Evolutionary conservation across 2,888 invertebrate genomes (phyloP), one percentile per base, ranked within the genome.

Genomic region (Lepidocyrtinus sp.): DNA sequence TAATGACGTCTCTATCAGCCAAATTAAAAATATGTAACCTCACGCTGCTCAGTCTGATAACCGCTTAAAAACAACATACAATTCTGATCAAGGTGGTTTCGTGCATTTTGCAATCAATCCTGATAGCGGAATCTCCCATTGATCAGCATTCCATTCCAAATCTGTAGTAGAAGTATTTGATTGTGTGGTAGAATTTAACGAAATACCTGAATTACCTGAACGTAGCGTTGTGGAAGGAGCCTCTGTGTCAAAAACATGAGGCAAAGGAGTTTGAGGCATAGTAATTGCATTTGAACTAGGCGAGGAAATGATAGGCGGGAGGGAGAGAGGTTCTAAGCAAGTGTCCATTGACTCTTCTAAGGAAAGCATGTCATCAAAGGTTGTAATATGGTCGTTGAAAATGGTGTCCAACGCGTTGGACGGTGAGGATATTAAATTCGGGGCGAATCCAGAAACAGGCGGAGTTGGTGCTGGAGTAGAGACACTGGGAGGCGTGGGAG

Each of bases 61-160:
- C n/a, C n/a, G n/a, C n/a, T n/a, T n/a, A n/a, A n/a, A n/a, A n/a
- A n/a, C n/a, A n/a, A n/a, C n/a, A n/a, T n/a, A n/a, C n/a, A n/a
- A n/a, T 64, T 64, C 46, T 22, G 22, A 19, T n/a, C n/a, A n/a
- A n/a, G n/a, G n/a, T n/a, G n/a, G 63, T 25, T 12, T 25, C 72
- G 22, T 70, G 70, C 75, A 76, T 50, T 76, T 76, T 9, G 75
- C 75, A 64, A 63, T 76, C 15, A 76, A 27, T 1, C 75, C 22
- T 0, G 75, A 69, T n/a, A 75, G 2, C 17, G 76, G 76, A 3
- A 76, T 19, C 17, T 76, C 70, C 76, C 76, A 76, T 0, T 59
- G 15, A 9, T 76, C 70, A 0, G 69, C 15, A 19, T 76, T 63
- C 76, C 76, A 76, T 1, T 27, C 24, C 21, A n/a, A n/a, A n/a